These are phyloP conservation scores for Rhopalosiphum nymphaeae DNA, from an alignment of 2,888 invertebrate species.

Conservation along the genomic window DNA sequence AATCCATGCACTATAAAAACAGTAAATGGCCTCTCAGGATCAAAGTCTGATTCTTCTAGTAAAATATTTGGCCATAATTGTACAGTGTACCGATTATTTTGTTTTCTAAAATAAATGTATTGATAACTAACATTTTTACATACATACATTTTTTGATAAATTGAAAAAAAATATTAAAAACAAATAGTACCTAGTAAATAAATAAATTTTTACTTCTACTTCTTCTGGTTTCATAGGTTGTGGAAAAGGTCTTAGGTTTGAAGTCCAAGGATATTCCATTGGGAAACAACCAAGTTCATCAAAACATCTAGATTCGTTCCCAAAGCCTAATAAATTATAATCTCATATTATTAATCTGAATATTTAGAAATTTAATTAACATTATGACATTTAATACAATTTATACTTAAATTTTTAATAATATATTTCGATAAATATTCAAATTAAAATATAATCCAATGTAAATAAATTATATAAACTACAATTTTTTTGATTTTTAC, in stretches of 20 bases:
- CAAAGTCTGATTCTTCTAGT: slow-evolving; percentile 75
- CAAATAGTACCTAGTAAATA: slow-evolving; percentile 69
- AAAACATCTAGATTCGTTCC: slow-evolving; percentile 69
- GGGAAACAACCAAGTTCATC: slow-evolving; percentile 70
- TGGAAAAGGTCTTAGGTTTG: slow-evolving; percentile 69
- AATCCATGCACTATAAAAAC: slow-evolving; percentile 78
- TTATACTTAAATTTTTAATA: background rate
- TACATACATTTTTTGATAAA: background rate
- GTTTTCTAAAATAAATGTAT: slow-evolving; percentile 54
- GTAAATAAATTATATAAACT: background rate
- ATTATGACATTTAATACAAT: background rate
- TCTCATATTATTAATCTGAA: background rate
- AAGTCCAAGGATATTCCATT: slow-evolving; percentile 70
- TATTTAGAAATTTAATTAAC: background rate
- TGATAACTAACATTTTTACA: background rate
- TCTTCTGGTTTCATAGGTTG: slow-evolving; percentile 69
- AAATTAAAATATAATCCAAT: background rate
- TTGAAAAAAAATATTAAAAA: background rate
- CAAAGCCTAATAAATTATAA: slow-evolving; percentile 29
- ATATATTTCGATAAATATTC: background rate
- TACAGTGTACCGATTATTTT: slow-evolving; percentile 66
- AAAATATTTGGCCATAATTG: slow-evolving; percentile 67
- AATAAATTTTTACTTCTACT: slow-evolving; percentile 69
- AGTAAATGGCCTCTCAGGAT: slow-evolving; percentile 70
- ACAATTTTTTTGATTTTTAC: background rate